Percentiles rank a stretch among this genome's conserved stretches.
Evolutionary conservation across 2,888 invertebrate species (phyloP).

Genomic region (Diadromus collaris): DNA sequence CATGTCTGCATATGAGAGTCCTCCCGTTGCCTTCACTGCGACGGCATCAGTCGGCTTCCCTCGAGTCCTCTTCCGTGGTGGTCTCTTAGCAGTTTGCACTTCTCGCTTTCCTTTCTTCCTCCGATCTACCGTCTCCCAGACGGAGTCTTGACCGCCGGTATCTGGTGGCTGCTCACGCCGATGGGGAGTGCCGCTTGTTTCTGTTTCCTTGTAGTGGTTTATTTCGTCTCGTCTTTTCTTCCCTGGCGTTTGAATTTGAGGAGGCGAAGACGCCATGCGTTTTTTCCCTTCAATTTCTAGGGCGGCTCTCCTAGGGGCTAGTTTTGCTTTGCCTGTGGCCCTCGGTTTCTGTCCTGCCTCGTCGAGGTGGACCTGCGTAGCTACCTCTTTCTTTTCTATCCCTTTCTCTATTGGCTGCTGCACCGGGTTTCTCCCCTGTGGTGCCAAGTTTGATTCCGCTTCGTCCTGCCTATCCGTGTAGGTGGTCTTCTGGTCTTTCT

Average conservation of each 20-base stretch:
- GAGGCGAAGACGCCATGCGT: conserved; percentile 12
- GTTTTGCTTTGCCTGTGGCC: background rate
- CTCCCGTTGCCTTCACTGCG: background rate
- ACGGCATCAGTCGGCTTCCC: conserved; percentile 13
- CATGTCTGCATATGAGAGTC: conserved; percentile 25
- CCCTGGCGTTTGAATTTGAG: conserved; percentile 5
- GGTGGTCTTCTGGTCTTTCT: background rate
- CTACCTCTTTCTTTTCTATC: background rate
- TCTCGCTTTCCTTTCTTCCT: background rate
- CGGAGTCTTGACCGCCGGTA: background rate
- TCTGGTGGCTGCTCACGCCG: background rate
- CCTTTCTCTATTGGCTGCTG: background rate
- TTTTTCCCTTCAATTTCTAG: background rate
- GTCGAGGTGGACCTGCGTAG: background rate
- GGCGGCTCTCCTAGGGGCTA: background rate
- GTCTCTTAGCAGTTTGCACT: background rate
- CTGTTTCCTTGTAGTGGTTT: background rate
- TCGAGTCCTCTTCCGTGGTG: background rate
- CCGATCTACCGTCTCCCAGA: conserved; percentile 3
- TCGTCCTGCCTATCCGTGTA: background rate
- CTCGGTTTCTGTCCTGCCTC: background rate
- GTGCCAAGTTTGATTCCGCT: background rate
- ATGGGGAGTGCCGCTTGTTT: background rate
- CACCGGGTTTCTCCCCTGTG: background rate
- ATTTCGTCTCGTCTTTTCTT: background rate